Evolutionary conservation across 2,113 vertebrate species (phyloP).

Genomic region (Tupaia tana): DNA sequence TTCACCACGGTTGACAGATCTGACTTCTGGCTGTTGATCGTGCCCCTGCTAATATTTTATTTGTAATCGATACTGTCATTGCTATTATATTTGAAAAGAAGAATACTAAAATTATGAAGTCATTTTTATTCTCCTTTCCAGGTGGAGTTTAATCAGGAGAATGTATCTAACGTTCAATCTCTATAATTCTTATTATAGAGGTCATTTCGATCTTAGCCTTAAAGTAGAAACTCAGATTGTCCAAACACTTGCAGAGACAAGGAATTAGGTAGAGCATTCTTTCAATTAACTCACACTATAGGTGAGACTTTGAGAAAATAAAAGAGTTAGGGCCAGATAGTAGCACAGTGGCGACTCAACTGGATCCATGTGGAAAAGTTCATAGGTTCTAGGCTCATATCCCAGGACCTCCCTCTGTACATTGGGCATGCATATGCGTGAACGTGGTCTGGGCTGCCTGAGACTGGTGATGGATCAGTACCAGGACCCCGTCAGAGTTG

Average conservation of each 20-base stretch:
- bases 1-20: slow-evolving; percentile 46
- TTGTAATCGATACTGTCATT: neutral
- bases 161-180: neutral
- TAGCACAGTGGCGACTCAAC: too few relatives aligned
- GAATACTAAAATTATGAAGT: neutral
- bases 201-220: neutral
- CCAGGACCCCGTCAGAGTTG: too few relatives aligned
- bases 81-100: neutral
- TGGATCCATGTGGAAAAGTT: too few relatives aligned
- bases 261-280: neutral
- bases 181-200: neutral
- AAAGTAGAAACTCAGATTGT: neutral
- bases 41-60: slow-evolving; percentile 27
- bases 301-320: neutral
- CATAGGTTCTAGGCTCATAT: too few relatives aligned
- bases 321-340: neutral
- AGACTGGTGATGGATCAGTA: too few relatives aligned
- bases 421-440: too few relatives aligned
- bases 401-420: too few relatives aligned
- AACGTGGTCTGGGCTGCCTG: too few relatives aligned
- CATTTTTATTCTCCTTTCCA: neutral
- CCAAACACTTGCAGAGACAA: neutral
- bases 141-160: neutral
- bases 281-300: neutral
- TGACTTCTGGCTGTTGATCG: slow-evolving; percentile 61